Evolutionary conservation across 2,888 invertebrate species (phyloP).

Genomic region (Shargacucullia verbasci): DNA sequence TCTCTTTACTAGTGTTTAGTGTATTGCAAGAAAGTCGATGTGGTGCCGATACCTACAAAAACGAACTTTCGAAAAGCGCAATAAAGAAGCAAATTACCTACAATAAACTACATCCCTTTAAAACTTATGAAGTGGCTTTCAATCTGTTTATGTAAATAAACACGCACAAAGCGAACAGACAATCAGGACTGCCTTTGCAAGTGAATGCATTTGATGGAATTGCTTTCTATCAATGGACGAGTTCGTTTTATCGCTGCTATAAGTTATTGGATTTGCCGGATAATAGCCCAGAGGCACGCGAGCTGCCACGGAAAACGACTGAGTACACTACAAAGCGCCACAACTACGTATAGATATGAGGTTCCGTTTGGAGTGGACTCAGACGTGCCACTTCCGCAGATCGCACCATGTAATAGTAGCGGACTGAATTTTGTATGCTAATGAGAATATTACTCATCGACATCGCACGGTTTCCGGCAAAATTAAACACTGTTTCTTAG

Average conservation of each 20-base stretch:
- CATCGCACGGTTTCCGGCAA: no score
- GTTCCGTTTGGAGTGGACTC: conserved; percentile 4
- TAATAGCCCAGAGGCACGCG: conserved; percentile 42
- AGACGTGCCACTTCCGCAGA: background rate
- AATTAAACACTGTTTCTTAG: no score
- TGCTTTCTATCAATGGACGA: conserved; percentile 47
- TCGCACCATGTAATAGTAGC: no score
- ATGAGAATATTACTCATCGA: no score
- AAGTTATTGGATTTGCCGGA: conserved; percentile 50
- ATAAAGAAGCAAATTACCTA: background rate
- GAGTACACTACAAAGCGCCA: background rate
- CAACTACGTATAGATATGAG: background rate
- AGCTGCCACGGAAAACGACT: conserved; percentile 23
- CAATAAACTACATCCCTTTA: background rate
- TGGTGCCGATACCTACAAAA: no score
- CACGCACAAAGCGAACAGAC: conserved; percentile 11
- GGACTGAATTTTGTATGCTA: no score
- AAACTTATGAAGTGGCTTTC: conserved; percentile 21
- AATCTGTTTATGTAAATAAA: conserved; percentile 12
- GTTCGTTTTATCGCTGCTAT: conserved; percentile 44
- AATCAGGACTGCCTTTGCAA: conserved; percentile 30
- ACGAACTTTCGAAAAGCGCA: no score
- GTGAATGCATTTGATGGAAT: conserved; percentile 56
- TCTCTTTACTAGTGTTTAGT: no score
- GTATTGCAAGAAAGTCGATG: no score